Percentiles rank a stretch among this genome's conserved stretches.
These are phyloP conservation scores for Larimichthys polyactis DNA, from an alignment of 2,113 vertebrate genomes.

Conservation along the genomic window DNA sequence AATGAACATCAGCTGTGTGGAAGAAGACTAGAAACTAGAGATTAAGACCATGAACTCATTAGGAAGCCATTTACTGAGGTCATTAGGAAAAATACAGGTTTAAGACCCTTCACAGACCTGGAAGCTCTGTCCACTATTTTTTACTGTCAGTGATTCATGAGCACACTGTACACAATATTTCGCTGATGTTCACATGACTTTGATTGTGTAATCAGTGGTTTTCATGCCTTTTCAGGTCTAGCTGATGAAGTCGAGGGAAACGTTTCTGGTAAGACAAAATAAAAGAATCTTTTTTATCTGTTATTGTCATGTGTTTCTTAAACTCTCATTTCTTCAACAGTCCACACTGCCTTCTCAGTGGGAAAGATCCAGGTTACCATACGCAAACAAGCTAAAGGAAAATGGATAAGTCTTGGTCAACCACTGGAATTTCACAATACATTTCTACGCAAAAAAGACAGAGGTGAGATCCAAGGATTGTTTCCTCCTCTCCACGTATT, in stretches of 20 bases:
- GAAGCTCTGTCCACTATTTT: too few relatives aligned
- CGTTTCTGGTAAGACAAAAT: conserved; percentile 84
- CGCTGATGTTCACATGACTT: neutral
- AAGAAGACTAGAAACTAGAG: too few relatives aligned
- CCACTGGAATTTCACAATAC: conserved; percentile 87
- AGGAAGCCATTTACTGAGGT: too few relatives aligned
- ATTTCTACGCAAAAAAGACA: conserved; percentile 83
- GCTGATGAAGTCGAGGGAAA: conserved; percentile 85
- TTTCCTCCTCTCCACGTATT: neutral
- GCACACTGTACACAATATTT: neutral
- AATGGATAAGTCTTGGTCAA: conserved; percentile 89
- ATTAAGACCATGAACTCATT: too few relatives aligned
- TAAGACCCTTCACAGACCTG: too few relatives aligned
- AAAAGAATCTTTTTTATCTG: neutral
- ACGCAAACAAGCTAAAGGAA: conserved; percentile 82
- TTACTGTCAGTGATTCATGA: too few relatives aligned
- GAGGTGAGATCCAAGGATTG: conserved; percentile 83
- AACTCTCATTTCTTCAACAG: conserved; percentile 73
- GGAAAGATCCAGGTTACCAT: conserved; percentile 92
- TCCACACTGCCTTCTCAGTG: conserved; percentile 84
- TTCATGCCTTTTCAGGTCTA: conserved; percentile 83
- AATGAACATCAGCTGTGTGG: too few relatives aligned
- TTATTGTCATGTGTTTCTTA: neutral
- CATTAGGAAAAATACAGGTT: too few relatives aligned
- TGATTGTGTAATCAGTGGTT: neutral